phyloP scores from a whole-genome alignment of 2,888 invertebrate species.

The Margaritifera margaritifera region DNA sequence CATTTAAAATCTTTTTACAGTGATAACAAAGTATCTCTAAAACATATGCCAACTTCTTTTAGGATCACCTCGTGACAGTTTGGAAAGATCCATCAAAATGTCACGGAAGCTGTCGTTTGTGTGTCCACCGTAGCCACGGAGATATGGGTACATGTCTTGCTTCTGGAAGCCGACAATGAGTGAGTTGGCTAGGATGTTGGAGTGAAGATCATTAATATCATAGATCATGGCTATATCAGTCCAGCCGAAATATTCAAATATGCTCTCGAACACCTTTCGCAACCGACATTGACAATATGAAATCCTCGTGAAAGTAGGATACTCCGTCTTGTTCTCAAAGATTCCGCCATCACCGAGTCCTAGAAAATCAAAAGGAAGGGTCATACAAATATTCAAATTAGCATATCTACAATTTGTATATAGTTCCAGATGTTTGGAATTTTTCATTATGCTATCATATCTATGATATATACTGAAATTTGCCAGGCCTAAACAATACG shows the following conservation, averaged over 20 bases:
- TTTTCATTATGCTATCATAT: no score
- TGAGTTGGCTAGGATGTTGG: conserved; percentile 44
- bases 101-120: conserved; percentile 11
- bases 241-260: conserved; percentile 52
- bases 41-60: not conserved
- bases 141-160: conserved; percentile 33
- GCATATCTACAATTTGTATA: no score
- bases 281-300: conserved; percentile 64
- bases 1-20: no score
- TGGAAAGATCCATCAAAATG: conserved; percentile 32
- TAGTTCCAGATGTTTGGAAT: no score
- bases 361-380: conserved; percentile 3
- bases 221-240: conserved; percentile 51
- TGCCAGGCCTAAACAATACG: no score
- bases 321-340: conserved; percentile 58
- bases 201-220: conserved; percentile 44
- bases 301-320: conserved; percentile 54
- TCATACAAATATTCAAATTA: no score
- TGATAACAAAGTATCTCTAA: not conserved
- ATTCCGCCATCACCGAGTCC: conserved; percentile 48
- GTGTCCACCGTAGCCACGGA: conserved; percentile 44
- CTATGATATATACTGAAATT: not conserved
- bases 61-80: conserved; percentile 42
- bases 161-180: conserved; percentile 41
- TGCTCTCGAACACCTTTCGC: conserved; percentile 51